Evolutionary conservation across 2,888 invertebrate species (phyloP), one percentile per base, ranked within the genome.

Genomic region (Oegoconia quadripuncta): DNA sequence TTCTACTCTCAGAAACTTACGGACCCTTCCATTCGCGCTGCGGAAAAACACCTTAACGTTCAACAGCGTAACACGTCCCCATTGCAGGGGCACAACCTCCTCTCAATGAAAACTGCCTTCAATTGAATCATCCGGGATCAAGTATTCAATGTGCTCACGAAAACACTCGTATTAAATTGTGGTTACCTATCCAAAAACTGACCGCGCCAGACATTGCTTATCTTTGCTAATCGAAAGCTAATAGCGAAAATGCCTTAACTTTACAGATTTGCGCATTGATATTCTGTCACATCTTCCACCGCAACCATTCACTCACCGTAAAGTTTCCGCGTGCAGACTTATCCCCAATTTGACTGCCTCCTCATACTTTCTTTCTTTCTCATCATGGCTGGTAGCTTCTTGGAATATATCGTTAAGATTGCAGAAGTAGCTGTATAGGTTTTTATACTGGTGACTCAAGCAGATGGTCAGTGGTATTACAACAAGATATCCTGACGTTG

Each of bases 281-380:
- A 32, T 18, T 7, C 5, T 28, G 5, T 28, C 12, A 28, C 6
- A 28, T 7, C 15, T 3, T n/a, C 5, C 11, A 14, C 13, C 13
- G 28, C 8, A 8, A n/a, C 22, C 23, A n/a, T 23, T 23, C n/a
- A 25, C 31, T 59, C 48, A 78, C 80, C 59, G 50, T 22, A 75
- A 45, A 0, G 73, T 75, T 14, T 67, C 57, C 0, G 58, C 46
- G 48, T 78, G 79, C 11, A 74, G 27, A 38, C 62, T 52, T 12
- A 80, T 65, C 4, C 80, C 80, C 39, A 60, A 37, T 55, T 62
- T 73, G 3, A 79, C 45, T 0, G 54, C 55, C 0, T 58, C 34
- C 28, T 68, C 72, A 41, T 69, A 80, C 18, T 52, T 48, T 1
- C 27, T 12, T 43, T 77, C 75, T 15, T 61, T 74, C 18, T 64